Evolutionary conservation across 2,797 vertebrate species (phyloP).

Genomic region (Galagoides demidoff): DNA sequence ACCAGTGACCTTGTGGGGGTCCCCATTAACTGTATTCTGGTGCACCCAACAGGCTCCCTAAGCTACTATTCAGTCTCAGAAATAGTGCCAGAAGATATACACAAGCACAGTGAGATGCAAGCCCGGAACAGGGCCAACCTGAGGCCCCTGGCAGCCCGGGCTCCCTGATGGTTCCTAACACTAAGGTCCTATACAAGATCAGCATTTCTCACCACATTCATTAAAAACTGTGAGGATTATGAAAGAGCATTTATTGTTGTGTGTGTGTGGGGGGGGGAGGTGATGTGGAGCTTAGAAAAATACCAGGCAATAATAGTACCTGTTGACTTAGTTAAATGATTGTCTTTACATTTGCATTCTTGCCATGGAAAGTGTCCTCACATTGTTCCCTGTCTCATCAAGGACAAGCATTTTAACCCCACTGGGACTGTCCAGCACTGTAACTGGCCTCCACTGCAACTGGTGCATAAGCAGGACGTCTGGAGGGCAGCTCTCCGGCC

Average conservation of each 20-base stretch:
- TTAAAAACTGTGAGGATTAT: background rate
- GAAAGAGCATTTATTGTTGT: background rate
- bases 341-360: background rate
- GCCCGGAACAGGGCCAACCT: background rate
- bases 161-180: background rate
- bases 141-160: too few relatives aligned
- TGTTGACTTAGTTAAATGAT: background rate
- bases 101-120: background rate
- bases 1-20: background rate
- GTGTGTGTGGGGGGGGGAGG: too few relatives aligned
- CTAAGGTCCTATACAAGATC: background rate
- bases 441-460: background rate
- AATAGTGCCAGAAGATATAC: background rate
- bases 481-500: too few relatives aligned
- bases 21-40: background rate
- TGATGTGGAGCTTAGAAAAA: background rate
- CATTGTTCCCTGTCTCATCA: background rate
- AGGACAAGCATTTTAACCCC: background rate
- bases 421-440: background rate
- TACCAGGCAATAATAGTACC: background rate
- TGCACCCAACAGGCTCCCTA: background rate
- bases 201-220: constrained; percentile 16
- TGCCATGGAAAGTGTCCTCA: background rate
- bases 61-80: background rate
- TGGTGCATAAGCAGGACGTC: background rate